Conservation (phyloP, 2,113 vertebrate genomes). For the Catharus fuscescens region DNA sequence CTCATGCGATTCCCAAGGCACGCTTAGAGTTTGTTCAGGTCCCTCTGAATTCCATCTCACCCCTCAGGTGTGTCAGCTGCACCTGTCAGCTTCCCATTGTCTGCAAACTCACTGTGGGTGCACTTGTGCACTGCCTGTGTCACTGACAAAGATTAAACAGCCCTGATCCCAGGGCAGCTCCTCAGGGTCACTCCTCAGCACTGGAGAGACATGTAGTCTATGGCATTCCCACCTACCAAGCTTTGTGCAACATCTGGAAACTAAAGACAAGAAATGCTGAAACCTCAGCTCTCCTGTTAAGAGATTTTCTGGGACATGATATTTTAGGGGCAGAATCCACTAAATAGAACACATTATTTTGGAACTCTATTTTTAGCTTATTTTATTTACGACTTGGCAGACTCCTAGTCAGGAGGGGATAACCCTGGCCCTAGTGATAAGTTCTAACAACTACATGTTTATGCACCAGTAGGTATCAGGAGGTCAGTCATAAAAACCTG, state of each 20-base stretch:
- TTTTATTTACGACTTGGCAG: conserved; percentile 45
- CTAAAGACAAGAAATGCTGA: background rate
- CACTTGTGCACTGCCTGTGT: background rate
- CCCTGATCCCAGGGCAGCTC: fast-evolving
- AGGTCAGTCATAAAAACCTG: conserved; percentile 64
- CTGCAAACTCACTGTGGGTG: background rate
- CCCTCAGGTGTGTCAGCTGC: background rate
- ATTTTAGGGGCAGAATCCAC: background rate
- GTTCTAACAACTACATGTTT: conserved; percentile 56
- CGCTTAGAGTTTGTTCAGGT: background rate
- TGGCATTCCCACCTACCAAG: background rate
- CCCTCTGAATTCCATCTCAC: background rate
- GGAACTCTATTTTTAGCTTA: conserved; percentile 29
- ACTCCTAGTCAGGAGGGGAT: conserved; percentile 44
- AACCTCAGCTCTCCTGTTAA: background rate
- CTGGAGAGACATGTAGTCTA: background rate
- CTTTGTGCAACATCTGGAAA: background rate
- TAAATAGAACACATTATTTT: conserved; percentile 16
- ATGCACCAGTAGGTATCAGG: conserved; percentile 56
- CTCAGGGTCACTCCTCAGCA: background rate
- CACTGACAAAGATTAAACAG: background rate
- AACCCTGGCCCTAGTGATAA: conserved; percentile 36
- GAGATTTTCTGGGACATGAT: background rate
- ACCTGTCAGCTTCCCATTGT: background rate
- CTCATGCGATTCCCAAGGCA: background rate